Conservation (phyloP, 1,140 invertebrate species). For the Drosophila sulfurigaster region DNA sequence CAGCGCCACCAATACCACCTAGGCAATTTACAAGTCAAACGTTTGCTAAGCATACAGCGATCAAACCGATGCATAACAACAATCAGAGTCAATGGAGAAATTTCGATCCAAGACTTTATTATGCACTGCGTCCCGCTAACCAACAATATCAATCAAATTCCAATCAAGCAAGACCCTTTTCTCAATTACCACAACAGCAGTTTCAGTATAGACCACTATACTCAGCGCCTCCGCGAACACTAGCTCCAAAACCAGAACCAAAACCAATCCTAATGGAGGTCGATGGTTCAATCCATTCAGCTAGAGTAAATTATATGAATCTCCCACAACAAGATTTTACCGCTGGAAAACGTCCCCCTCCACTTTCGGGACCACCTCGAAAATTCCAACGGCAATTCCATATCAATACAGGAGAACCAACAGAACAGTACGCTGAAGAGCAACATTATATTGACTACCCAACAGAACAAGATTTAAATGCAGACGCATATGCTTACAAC, state of each 20-base stretch:
- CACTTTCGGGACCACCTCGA: not conserved
- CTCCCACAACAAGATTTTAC: not conserved
- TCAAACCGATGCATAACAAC: no score
- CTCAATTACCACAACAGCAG: no score
- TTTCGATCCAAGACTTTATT: not conserved
- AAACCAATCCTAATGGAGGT: not conserved
- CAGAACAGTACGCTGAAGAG: not conserved
- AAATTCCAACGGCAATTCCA: slow-evolving; percentile 4
- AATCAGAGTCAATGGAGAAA: not conserved
- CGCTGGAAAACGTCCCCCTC: slow-evolving; percentile 1
- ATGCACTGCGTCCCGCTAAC: not conserved
- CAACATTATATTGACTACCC: no score
- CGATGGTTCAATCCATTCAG: not conserved
- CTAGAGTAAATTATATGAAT: slow-evolving; percentile 2
- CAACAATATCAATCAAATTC: no score
- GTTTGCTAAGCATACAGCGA: no score
- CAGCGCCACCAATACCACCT: slow-evolving; percentile 14
- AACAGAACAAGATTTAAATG: no score
- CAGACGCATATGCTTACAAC: no score
- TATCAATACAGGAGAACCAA: not conserved
- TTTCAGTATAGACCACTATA: no score
- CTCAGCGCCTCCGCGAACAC: not conserved
- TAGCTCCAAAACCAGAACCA: not conserved
- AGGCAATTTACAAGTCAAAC: not conserved
- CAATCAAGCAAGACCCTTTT: no score